Conservation (phyloP, 2,113 vertebrate genomes). For the Paradisaea rubra region DNA sequence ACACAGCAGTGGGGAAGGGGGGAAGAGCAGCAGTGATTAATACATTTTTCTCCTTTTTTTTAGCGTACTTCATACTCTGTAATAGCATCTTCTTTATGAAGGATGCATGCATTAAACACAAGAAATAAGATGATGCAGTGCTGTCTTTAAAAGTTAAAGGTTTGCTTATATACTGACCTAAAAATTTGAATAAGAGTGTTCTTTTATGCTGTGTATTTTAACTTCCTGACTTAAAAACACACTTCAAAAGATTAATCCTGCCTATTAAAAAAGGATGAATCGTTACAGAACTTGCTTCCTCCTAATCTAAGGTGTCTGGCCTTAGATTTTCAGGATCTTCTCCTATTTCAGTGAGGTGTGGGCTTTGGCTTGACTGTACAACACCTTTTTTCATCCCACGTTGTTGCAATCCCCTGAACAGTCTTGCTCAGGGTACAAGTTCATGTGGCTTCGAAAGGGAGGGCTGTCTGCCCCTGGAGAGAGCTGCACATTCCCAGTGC, state of each 20-base stretch:
- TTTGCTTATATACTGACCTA: background rate
- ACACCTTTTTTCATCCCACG: background rate
- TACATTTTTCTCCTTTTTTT: background rate
- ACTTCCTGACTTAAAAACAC: background rate
- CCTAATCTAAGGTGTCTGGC: background rate
- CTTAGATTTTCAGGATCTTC: background rate
- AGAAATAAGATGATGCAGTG: background rate
- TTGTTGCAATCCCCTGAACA: background rate
- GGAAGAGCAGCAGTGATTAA: background rate
- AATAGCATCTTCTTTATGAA: background rate
- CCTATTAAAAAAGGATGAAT: background rate
- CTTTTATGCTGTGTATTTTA: background rate
- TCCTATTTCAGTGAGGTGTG: background rate
- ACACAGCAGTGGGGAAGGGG: accelerated
- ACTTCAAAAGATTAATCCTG: background rate
- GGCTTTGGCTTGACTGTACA: background rate
- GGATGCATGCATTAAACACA: background rate
- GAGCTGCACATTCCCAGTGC: background rate
- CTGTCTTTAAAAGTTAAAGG: background rate
- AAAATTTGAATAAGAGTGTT: background rate
- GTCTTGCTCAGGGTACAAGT: background rate
- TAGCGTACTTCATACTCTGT: background rate
- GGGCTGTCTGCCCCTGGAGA: background rate
- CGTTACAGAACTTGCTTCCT: background rate
- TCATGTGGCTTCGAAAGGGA: background rate